phyloP scores from a whole-genome alignment of 2,113 vertebrate species.

The Oxyura jamaicensis region DNA sequence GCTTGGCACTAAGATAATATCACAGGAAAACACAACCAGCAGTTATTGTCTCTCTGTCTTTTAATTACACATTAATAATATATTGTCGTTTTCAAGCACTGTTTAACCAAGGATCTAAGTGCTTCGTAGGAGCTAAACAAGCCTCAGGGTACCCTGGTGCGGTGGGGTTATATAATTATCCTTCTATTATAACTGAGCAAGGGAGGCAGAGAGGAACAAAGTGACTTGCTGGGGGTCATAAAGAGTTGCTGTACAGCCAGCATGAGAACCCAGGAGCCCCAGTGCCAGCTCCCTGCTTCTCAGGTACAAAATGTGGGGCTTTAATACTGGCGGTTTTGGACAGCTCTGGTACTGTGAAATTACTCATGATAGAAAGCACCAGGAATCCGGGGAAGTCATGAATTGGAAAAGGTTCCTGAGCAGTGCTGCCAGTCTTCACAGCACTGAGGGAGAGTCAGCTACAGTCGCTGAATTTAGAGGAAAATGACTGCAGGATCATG shows the following conservation, averaged over 20 bases:
- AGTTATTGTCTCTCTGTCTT: slow-evolving; percentile 30
- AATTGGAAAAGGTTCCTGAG: not conserved
- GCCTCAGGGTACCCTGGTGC: slow-evolving; percentile 32
- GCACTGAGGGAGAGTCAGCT: not conserved
- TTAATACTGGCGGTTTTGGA: not conserved
- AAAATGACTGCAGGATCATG: not conserved
- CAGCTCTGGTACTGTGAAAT: not conserved
- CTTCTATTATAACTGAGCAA: slow-evolving; percentile 19
- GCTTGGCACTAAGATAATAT: not conserved
- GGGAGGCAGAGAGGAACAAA: slow-evolving; percentile 30
- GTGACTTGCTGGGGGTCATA: not conserved
- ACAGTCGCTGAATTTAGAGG: not conserved
- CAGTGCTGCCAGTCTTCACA: not conserved
- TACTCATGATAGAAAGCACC: not conserved
- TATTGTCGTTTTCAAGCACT: slow-evolving; percentile 36
- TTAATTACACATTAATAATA: slow-evolving; percentile 67
- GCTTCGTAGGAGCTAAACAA: slow-evolving; percentile 20
- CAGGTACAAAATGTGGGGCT: not conserved
- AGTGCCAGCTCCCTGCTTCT: not conserved
- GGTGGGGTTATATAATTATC: slow-evolving; percentile 48
- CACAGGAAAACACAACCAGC: slow-evolving; percentile 18
- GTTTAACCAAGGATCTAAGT: slow-evolving; percentile 41
- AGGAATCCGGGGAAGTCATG: not conserved
- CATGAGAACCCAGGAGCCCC: not conserved
- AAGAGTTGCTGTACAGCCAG: not conserved